Evolutionary conservation across 1,140 invertebrate genomes (phyloP), one percentile per base, ranked within the genome.

Genomic region (Eufriesea mexicana): DNA sequence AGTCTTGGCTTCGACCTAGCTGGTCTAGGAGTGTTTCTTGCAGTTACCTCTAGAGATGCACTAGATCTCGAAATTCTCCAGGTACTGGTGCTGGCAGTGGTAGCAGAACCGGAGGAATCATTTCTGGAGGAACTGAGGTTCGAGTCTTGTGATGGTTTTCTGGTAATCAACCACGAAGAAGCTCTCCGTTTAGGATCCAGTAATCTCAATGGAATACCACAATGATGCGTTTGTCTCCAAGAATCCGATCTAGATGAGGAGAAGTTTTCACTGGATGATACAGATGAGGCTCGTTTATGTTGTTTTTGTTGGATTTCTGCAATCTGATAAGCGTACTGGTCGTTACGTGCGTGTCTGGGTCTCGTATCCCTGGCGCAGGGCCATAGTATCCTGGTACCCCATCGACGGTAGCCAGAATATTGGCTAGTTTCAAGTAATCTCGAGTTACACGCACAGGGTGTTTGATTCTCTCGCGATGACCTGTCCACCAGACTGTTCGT

Each of bases 131-230:
- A 97, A 64, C 97, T 98, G 71, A 98, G 92, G 92, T 98, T 98
- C 1, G 97, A 98, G 90, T 98, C 98, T 92, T 98, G 98, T 1
- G 97, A 98, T 0, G 98, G 97, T 93, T 98, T 98, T 28, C 98
- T 94, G 0, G 97, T 97, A 8, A 98, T 97, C 35, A 98, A 94
- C 98, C 98, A 98, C 0, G 97, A 98, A 0, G 97, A 97, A 7
- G 97, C 96, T 76, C 97, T 94, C 45, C 97, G 94, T 88, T 97
- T 96, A 0, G 97, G 96, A 88, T 97, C 97, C 20, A 97, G 91
- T 47, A 97, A 89, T 82, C 96, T 95, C 62, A 97, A 93, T 0
- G 97, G 97, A 77, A 97, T 96, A 1, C 96, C 96, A 90, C 96
- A 97, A 79, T 96, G 96, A 18, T 83, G 96, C 12, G 96, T 95